Evolutionary conservation across 2,888 invertebrate species (phyloP).

Genomic region (Acleris literana): DNA sequence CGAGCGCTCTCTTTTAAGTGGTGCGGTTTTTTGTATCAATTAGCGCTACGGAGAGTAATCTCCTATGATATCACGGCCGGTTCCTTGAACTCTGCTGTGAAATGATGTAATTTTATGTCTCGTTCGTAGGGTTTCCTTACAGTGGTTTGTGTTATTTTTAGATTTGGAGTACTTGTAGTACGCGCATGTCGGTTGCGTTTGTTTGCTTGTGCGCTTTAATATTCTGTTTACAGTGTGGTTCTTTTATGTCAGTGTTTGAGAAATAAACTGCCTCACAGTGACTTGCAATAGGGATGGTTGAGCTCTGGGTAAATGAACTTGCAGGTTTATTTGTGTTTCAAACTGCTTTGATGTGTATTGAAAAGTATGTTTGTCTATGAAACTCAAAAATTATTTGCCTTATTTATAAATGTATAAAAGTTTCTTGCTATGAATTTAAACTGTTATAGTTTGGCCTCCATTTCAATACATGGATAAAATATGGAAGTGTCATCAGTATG

Average conservation of each 20-base stretch:
- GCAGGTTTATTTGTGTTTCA: not conserved
- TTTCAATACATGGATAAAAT: not conserved
- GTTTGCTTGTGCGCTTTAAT: slow-evolving; percentile 60
- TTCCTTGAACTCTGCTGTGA: slow-evolving; percentile 58
- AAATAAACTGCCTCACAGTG: slow-evolving; percentile 42
- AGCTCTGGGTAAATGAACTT: slow-evolving; percentile 11
- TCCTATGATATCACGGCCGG: slow-evolving; percentile 69
- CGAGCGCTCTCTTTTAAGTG: slow-evolving; percentile 37
- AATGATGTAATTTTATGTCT: slow-evolving; percentile 50
- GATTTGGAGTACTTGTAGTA: slow-evolving; percentile 49
- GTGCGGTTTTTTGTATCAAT: slow-evolving; percentile 43
- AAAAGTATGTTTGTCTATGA: no score
- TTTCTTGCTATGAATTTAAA: no score
- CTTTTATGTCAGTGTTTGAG: slow-evolving; percentile 43
- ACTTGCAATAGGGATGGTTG: slow-evolving; percentile 6
- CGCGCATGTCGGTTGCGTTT: slow-evolving; percentile 52
- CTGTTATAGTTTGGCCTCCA: not conserved
- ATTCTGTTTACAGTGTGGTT: slow-evolving; percentile 44
- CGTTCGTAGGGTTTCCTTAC: slow-evolving; percentile 55
- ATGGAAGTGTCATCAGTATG: slow-evolving; percentile 1
- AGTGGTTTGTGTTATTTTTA: slow-evolving; percentile 70
- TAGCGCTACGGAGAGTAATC: slow-evolving; percentile 57
- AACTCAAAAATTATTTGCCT: no score
- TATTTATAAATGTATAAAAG: no score
- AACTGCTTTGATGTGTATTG: not conserved